Percentiles rank a stretch among this genome's conserved stretches.
Evolutionary conservation across 2,797 vertebrate genomes (phyloP).

Genomic region (Taenioides sp.): DNA sequence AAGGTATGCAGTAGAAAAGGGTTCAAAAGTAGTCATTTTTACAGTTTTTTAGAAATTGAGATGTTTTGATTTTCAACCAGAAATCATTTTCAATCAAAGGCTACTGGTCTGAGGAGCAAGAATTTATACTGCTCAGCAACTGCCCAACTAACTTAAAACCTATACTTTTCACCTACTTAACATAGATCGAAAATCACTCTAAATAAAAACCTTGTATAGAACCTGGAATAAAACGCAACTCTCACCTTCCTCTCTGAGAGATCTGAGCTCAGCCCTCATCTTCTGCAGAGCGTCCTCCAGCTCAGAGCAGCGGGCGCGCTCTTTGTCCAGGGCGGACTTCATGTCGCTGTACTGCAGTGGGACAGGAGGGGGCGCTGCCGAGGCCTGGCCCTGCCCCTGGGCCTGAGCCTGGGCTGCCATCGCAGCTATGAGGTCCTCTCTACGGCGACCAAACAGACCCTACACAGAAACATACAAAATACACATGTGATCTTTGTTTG

Average conservation of each 20-base stretch:
- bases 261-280: constrained; percentile 92
- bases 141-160: too few species aligned
- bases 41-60: too few species aligned
- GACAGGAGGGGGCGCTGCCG: constrained; percentile 78
- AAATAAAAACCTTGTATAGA: too few species aligned
- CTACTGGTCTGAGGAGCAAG: too few species aligned
- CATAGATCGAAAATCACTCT: too few species aligned
- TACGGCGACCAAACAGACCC: constrained; percentile 96
- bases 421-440: constrained; percentile 92
- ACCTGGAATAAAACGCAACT: neutral
- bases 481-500: neutral
- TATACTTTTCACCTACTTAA: too few species aligned
- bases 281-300: constrained; percentile 96
- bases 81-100: too few species aligned
- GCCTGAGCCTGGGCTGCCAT: constrained; percentile 69
- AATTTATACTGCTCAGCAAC: too few species aligned
- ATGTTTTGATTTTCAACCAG: too few species aligned
- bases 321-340: constrained; percentile 95
- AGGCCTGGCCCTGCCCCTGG: constrained; percentile 63
- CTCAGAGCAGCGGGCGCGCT: constrained; percentile 90
- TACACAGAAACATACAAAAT: constrained; percentile 51
- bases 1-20: too few species aligned
- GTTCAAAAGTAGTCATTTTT: too few species aligned
- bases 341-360: constrained; percentile 97
- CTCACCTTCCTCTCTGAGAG: constrained; percentile 93